Conservation (phyloP, 2,888 invertebrate species). For the Platypus cylindrus region DNA sequence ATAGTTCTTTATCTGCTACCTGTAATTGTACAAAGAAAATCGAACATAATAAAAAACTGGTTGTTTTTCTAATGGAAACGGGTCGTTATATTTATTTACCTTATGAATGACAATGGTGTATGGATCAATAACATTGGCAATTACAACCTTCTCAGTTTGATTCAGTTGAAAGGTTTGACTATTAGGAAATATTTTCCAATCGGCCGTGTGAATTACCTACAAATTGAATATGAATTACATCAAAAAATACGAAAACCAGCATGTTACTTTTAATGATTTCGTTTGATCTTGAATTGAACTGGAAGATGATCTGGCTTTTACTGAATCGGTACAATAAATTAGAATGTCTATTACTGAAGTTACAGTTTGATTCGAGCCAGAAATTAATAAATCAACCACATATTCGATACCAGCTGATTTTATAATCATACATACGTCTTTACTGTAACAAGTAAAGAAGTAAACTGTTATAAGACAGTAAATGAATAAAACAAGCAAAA, state of each 20-base stretch:
- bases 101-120: constrained; percentile 51
- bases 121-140: constrained; percentile 50
- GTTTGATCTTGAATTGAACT: too few species aligned
- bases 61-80: too few species aligned
- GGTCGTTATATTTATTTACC: constrained; percentile 34
- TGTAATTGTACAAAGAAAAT: constrained; percentile 13
- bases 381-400: constrained; percentile 35
- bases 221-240: too few species aligned
- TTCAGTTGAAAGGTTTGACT: constrained; percentile 29
- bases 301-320: too few species aligned
- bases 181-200: constrained; percentile 20
- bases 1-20: constrained; percentile 19
- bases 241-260: too few species aligned
- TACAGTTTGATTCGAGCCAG: constrained; percentile 23
- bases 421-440: constrained; percentile 26
- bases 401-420: constrained; percentile 21
- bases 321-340: constrained; percentile 22
- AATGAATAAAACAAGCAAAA: background rate
- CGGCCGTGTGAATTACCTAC: too few species aligned
- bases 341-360: constrained; percentile 36
- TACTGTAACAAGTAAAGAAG: constrained; percentile 14
- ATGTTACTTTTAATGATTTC: too few species aligned
- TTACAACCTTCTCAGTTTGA: constrained; percentile 37
- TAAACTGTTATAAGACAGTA: background rate
- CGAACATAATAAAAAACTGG: constrained; percentile 2